These are phyloP conservation scores for Sebastes dallii DNA, from an alignment of 2,797 vertebrate genomes.

Conservation along the genomic window DNA sequence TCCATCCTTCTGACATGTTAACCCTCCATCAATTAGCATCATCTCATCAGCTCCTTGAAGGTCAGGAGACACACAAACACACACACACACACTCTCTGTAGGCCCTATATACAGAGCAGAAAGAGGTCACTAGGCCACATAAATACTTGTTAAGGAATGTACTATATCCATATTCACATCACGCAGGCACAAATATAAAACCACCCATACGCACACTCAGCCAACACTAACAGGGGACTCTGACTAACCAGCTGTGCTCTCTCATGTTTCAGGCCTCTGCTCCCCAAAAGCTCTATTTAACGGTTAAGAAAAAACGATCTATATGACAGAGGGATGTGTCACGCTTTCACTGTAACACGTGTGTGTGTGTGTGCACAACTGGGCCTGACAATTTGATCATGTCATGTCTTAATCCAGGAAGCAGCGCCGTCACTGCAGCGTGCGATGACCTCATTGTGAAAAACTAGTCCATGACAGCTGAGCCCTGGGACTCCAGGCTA, in stretches of 20 bases:
- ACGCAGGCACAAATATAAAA: neutral
- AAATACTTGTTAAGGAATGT: neutral
- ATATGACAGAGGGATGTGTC: neutral
- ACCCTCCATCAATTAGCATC: slow-evolving; percentile 3
- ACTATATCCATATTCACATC: neutral
- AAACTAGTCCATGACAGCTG: slow-evolving; percentile 24
- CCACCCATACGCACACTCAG: neutral
- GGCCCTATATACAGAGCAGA: neutral
- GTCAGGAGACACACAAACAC: slow-evolving; percentile 1
- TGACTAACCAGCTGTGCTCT: neutral
- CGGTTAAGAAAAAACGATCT: neutral
- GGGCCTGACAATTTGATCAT: slow-evolving; percentile 4
- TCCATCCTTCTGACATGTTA: slow-evolving; percentile 1
- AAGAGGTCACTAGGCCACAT: neutral
- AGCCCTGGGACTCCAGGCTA: neutral
- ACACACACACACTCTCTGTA: neutral
- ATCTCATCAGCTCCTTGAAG: neutral
- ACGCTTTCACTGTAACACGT: neutral
- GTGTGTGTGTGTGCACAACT: neutral
- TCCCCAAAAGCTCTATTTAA: neutral
- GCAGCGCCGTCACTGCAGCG: neutral
- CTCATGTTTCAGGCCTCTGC: neutral
- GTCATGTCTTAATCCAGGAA: slow-evolving; percentile 1
- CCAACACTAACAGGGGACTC: neutral
- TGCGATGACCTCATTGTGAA: slow-evolving; percentile 42